Base-by-base conservation (phyloP, 2,797 vertebrate genomes). In the Lophotriccus pileatus region DNA sequence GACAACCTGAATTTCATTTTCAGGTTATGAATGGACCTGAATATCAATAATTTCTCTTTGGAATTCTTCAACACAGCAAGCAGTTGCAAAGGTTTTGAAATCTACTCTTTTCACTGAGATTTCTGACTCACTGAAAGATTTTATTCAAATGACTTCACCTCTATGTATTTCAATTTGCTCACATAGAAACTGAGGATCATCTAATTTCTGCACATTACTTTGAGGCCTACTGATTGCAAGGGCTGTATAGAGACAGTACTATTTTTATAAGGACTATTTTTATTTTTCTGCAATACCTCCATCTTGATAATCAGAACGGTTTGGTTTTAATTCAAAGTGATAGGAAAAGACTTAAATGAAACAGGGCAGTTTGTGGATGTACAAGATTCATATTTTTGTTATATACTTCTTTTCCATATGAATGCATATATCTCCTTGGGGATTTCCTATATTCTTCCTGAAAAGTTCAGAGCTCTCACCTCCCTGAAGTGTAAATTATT, bases 331-430 rank as follows among this genome's bases (percentile, higher is more conserved):
- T 55, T 84, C n/a, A 28, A 58, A 78, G 30, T 12, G 10, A n/a
- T 64, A 83, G 56, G 30, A 87, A 69, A 15, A 85, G 7, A 77
- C 34, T 30, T 70, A 36, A 60, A 63, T 18, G 16, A 58, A 80
- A 60, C 14, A 39, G 18, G 12, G 36, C 8, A 55, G 14, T 64
- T 82, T 74, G 37, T 72, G 43, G 36, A 21, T 34, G 34, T 30
- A 43, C 0, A 1, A 68, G 69, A 22, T 49, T 58, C 3, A 16
- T 2, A 4, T 50, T 80, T 79, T 79, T 47, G 7, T 13, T 21
- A 21, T 15, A 32, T 46, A 53, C 55, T 56, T 67, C 1, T 36
- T 78, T 75, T 68, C 23, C 23, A 27, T 75, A 53, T 32, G 5
- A 66, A 69, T 32, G 13, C 23, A 37, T 41, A 28, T 1, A 20